Conservation (phyloP, 2,113 vertebrate species). For the Spea multiplicata region DNA sequence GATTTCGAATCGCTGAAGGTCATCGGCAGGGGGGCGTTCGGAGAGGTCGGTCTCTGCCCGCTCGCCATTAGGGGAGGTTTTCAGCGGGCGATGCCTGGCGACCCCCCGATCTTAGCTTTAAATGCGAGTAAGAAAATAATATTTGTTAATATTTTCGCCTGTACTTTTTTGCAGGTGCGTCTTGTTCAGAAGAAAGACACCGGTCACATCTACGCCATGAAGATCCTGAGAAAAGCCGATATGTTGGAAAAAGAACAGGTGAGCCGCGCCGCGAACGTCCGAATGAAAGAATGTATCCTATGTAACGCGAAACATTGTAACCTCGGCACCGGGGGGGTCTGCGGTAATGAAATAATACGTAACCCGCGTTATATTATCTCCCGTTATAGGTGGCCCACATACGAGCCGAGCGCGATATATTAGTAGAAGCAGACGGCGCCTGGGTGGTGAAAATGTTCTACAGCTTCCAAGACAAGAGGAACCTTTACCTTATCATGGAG, state of each 20-base stretch:
- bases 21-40: slow-evolving; percentile 95
- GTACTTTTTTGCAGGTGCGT: slow-evolving; percentile 73
- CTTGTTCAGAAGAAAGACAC: slow-evolving; percentile 98
- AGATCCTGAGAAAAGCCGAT: slow-evolving; percentile 94
- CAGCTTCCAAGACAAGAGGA: slow-evolving; percentile 98
- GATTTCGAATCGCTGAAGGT: slow-evolving; percentile 98
- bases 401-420: slow-evolving; percentile 92
- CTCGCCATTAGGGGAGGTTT: too few relatives aligned
- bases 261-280: not conserved
- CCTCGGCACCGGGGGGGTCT: too few relatives aligned
- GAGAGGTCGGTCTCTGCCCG: slow-evolving; percentile 74
- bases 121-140: not conserved
- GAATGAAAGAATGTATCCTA: too few relatives aligned
- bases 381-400: slow-evolving; percentile 87
- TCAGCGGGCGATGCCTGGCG: too few relatives aligned
- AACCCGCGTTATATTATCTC: too few relatives aligned
- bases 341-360: too few relatives aligned
- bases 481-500: slow-evolving; percentile 98
- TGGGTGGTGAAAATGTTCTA: slow-evolving; percentile 99
- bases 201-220: slow-evolving; percentile 98
- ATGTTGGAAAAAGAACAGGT: slow-evolving; percentile 99
- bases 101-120: too few relatives aligned
- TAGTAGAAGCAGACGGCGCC: slow-evolving; percentile 94
- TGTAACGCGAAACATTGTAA: too few relatives aligned
- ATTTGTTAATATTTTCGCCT: not conserved